Evolutionary conservation across 2,888 invertebrate species (phyloP).

Genomic region (Sinhomidia bicolor): DNA sequence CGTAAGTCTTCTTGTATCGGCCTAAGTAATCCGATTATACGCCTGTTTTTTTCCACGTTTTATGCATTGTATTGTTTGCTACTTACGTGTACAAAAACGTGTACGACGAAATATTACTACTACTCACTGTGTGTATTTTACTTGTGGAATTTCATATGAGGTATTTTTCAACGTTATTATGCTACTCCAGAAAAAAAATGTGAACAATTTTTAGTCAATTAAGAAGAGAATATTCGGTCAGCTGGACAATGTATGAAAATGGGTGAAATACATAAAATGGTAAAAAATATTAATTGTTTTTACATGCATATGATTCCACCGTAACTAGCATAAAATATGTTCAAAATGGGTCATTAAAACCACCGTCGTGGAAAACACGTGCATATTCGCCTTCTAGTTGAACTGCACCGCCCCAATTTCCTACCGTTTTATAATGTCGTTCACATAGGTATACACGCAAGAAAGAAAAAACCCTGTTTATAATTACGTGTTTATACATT

Average conservation of each 20-base stretch:
- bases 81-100: too few species aligned
- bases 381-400: not conserved
- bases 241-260: not conserved
- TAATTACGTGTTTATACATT: too few species aligned
- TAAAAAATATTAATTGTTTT: constrained; percentile 41
- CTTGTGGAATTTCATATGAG: too few species aligned
- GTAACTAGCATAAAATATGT: constrained; percentile 11
- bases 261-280: constrained; percentile 17
- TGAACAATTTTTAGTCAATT: not conserved
- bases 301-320: constrained; percentile 17
- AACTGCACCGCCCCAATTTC: constrained; percentile 25
- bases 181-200: not conserved
- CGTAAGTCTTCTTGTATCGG: too few species aligned
- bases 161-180: too few species aligned
- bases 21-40: too few species aligned
- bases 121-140: too few species aligned
- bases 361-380: not conserved
- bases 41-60: too few species aligned
- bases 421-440: constrained; percentile 20
- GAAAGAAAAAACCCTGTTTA: too few species aligned
- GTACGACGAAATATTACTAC: too few species aligned
- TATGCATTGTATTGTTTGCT: too few species aligned
- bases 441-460: too few species aligned
- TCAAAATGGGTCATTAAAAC: constrained; percentile 30
- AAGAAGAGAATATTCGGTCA: not conserved